A percentile compares a stretch with the other conserved stretches of the same genome.
Conservation (phyloP, 2,888 invertebrate species). For the Liopterus haemorrhoidalis region DNA sequence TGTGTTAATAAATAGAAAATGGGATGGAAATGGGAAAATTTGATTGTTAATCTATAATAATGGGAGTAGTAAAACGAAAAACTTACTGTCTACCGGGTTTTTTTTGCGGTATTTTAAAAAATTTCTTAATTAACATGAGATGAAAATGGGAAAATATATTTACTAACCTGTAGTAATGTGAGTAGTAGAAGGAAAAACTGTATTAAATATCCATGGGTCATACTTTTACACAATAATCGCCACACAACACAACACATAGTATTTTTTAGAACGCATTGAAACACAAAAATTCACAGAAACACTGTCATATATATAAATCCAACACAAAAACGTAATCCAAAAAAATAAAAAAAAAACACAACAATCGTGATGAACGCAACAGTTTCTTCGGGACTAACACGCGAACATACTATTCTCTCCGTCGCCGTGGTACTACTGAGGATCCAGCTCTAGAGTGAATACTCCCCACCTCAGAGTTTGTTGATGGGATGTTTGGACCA, state of each 20-base stretch:
- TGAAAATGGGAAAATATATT: slow-evolving; percentile 8
- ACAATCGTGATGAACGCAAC: neutral
- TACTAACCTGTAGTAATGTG: slow-evolving; percentile 46
- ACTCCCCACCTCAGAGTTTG: too few species aligned
- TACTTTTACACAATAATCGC: slow-evolving; percentile 49
- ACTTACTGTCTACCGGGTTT: too few species aligned
- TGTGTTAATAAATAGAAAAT: too few species aligned
- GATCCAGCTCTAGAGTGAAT: too few species aligned
- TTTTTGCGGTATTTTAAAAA: neutral
- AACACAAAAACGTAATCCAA: neutral
- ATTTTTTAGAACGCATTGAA: slow-evolving; percentile 33
- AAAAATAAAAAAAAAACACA: slow-evolving; percentile 1
- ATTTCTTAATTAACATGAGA: neutral
- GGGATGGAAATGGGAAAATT: too few species aligned
- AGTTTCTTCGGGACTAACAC: too few species aligned
- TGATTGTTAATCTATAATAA: too few species aligned
- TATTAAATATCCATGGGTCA: slow-evolving; percentile 50
- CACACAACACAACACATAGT: slow-evolving; percentile 50
- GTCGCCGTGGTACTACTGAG: too few species aligned
- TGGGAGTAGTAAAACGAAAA: too few species aligned
- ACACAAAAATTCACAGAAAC: slow-evolving; percentile 16
- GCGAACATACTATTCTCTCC: too few species aligned
- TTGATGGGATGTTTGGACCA: too few species aligned
- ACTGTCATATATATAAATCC: slow-evolving; percentile 7
- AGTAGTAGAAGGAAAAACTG: slow-evolving; percentile 47